A percentile compares a stretch with the other conserved stretches of the same genome.
Conservation (phyloP, 2,888 invertebrate genomes). For the Dicyrtomina minuta region DNA sequence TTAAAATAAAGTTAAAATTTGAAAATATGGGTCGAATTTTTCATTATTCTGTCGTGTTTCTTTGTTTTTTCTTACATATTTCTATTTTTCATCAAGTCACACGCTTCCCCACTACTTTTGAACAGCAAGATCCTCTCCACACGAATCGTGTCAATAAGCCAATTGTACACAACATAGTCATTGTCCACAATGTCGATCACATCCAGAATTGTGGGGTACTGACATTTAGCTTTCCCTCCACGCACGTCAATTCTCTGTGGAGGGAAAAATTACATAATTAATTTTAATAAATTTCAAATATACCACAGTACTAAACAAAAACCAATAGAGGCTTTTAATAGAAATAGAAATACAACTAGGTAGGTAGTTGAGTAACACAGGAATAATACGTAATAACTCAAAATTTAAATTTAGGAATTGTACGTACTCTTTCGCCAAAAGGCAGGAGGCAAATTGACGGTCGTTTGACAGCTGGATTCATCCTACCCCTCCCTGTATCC, state of each 20-base stretch:
- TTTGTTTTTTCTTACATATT: not conserved
- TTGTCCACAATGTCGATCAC: slow-evolving; percentile 65
- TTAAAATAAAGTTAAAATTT: no score
- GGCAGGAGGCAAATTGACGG: slow-evolving; percentile 8
- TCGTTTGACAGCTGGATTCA: not conserved
- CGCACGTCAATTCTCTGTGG: slow-evolving; percentile 32
- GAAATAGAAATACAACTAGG: not conserved
- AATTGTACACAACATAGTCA: slow-evolving; percentile 78
- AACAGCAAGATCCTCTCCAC: slow-evolving; percentile 78
- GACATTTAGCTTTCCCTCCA: slow-evolving; percentile 3
- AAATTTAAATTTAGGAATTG: no score
- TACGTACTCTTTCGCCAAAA: not conserved
- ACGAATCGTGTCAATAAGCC: slow-evolving; percentile 73
- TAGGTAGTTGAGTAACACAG: no score
- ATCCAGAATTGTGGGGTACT: slow-evolving; percentile 64
- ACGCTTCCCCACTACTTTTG: slow-evolving; percentile 68
- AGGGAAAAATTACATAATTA: no score
- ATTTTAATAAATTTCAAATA: no score
- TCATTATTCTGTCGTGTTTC: not conserved
- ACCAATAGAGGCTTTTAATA: no score
- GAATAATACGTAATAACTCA: no score
- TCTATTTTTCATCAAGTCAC: slow-evolving; percentile 66
- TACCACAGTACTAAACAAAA: not conserved
- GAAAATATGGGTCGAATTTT: no score
- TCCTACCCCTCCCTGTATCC: not conserved